Evolutionary conservation across 2,888 invertebrate species (phyloP).

Genomic region (Tryphoninae sp.): DNA sequence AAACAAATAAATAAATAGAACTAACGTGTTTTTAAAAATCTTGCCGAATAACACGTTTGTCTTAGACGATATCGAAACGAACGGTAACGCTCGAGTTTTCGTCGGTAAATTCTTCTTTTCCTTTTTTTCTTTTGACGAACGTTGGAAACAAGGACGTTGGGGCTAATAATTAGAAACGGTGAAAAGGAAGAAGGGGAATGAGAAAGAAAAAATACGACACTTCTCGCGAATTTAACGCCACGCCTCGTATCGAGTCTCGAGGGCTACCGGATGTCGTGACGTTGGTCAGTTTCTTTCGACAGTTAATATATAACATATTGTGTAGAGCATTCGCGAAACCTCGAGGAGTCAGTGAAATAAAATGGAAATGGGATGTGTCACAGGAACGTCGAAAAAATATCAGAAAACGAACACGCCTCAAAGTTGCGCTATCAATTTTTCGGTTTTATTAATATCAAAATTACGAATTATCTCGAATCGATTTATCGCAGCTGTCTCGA

Average conservation of each 20-base stretch:
- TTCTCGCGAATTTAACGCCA: slow-evolving; percentile 41
- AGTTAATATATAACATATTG: slow-evolving; percentile 15
- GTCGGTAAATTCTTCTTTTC: not conserved
- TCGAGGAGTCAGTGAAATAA: not conserved
- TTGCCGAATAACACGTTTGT: not conserved
- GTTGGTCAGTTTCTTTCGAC: slow-evolving; percentile 26
- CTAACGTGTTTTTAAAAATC: slow-evolving; percentile 11
- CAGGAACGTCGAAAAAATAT: not conserved
- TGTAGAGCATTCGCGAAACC: slow-evolving; percentile 3
- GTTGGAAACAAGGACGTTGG: slow-evolving; percentile 26
- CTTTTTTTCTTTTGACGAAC: not conserved
- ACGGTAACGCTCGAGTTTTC: not conserved
- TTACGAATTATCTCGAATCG: not conserved
- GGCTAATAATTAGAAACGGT: not conserved
- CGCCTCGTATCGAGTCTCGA: slow-evolving; percentile 27
- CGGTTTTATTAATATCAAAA: not conserved
- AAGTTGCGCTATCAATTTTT: not conserved
- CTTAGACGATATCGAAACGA: not conserved
- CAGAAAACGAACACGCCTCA: not conserved
- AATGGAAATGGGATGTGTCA: not conserved
- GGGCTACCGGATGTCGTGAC: slow-evolving; percentile 52
- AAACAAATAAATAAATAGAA: not conserved
- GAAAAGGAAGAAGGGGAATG: not conserved
- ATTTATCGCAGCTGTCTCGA: not conserved
- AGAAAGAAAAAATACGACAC: slow-evolving; percentile 15